Percentiles rank a stretch among this genome's conserved stretches.
Conservation (phyloP, 2,113 vertebrate species). For the Malurus melanocephalus region DNA sequence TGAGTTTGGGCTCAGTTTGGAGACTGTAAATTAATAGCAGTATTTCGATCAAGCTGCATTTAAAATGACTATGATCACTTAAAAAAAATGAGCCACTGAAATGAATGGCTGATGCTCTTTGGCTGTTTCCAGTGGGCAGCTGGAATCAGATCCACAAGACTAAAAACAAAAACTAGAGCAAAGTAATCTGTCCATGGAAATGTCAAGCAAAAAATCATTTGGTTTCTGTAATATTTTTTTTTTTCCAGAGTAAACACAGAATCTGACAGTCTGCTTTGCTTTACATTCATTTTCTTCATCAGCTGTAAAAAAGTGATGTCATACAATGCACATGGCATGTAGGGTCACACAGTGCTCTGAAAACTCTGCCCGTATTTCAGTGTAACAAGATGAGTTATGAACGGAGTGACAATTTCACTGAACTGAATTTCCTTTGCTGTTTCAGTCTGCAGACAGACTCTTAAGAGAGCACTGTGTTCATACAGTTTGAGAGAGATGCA, state of each 20-base stretch:
- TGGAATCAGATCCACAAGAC: background rate
- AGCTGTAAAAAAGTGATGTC: background rate
- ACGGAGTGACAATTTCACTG: background rate
- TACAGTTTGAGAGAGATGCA: background rate
- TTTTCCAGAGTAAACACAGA: background rate
- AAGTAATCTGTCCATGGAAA: background rate
- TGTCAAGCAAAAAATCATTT: background rate
- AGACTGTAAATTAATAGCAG: constrained; percentile 27
- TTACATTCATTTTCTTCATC: background rate
- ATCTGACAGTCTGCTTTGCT: background rate
- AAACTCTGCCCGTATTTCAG: background rate
- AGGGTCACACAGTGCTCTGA: background rate
- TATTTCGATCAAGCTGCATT: constrained; percentile 49
- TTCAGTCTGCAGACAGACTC: background rate
- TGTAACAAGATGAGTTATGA: background rate
- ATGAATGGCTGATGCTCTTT: background rate
- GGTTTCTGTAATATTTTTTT: background rate
- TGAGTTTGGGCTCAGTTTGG: constrained; percentile 7
- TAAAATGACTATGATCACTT: background rate
- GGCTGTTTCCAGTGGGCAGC: background rate
- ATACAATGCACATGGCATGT: background rate
- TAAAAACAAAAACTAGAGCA: background rate
- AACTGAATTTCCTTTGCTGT: background rate
- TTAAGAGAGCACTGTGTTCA: background rate
- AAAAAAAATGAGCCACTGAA: background rate